Base-by-base conservation (phyloP, 2,113 vertebrate genomes). In the Phrynocephalus versicolor region DNA sequence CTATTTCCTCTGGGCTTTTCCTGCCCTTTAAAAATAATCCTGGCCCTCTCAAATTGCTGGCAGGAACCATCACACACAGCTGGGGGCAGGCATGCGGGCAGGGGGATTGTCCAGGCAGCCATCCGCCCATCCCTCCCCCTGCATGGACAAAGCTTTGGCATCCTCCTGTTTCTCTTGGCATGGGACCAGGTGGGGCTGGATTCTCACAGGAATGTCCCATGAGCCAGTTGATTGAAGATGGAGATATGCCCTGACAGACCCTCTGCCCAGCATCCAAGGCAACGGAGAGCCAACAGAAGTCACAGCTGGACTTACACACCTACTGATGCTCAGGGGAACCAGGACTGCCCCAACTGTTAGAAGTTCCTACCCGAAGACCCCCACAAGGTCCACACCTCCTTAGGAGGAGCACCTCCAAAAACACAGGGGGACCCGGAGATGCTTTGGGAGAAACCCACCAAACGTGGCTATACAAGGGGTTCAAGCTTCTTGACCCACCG, bases 141-240 rank as follows among this genome's bases (percentile, higher is more conserved):
- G 33, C 12, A n/a, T n/a, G 83, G 84, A 91, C 92, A 87, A 90
- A 91, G 51, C 88, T 51, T 23, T 21, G 19, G 51, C 71, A 73
- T 73, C 89, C 90, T 90, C 89, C 92, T 93, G 92, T 93, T 90
- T 92, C 88, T 81, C 75, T 92, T 95, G 94, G 93, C 92, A 72
- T 70, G n/a, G 30, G 88, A 90, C 88, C 93, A 94, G 92, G 91
- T 81, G 70, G 21, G 8, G 41, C 72, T 25, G 33, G 72, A 80
- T 90, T 80, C 79, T 88, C 45, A 0, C n/a, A 92, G 92, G 90
- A 93, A 91, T 92, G 94, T 95, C 94, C 94, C 93, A 91, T 94
- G 85, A 93, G 89, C 92, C 88, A 0, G 74, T 45, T 0, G 1
- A 78, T 91, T 57, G 65, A 55, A n/a, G n/a, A 45, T 39, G 41